Conservation (phyloP, 2,113 vertebrate species). For the Tiliqua scincoides region DNA sequence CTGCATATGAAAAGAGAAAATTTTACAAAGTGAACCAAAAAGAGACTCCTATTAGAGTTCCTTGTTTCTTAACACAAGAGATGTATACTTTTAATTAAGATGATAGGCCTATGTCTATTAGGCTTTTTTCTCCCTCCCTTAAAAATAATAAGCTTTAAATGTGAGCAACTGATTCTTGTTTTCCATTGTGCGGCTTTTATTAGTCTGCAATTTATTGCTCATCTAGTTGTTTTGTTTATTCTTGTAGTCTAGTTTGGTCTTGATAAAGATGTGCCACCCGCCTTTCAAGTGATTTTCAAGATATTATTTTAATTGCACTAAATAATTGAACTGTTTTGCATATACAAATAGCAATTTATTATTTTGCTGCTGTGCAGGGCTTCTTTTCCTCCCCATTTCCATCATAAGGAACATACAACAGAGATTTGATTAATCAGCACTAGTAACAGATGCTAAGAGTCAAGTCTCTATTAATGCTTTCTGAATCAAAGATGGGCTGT, state of each 20-base stretch:
- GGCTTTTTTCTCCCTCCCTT: neutral
- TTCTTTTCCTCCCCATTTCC: conserved; percentile 15
- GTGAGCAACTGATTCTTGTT: conserved; percentile 33
- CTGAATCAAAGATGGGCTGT: conserved; percentile 32
- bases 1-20: neutral
- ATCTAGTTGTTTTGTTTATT: conserved; percentile 47
- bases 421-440: conserved; percentile 51
- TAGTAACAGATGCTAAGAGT: conserved; percentile 51
- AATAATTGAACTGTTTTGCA: conserved; percentile 63
- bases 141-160: conserved; percentile 40
- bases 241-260: conserved; percentile 34
- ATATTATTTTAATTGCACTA: conserved; percentile 67
- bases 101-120: conserved; percentile 25
- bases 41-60: neutral
- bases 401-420: conserved; percentile 40
- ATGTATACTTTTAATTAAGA: conserved; percentile 42
- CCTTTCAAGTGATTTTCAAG: conserved; percentile 61
- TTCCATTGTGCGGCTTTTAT: conserved; percentile 32
- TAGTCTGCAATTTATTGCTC: conserved; percentile 37
- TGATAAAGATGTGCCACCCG: conserved; percentile 39
- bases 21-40: neutral
- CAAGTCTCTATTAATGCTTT: conserved; percentile 34
- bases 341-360: conserved; percentile 56
- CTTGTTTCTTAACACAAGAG: conserved; percentile 20
- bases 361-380: conserved; percentile 40